Percentiles rank a stretch among this genome's conserved stretches.
phyloP scores from a whole-genome alignment of 2,797 vertebrate genomes.

The Clarias laeviceps region DNA sequence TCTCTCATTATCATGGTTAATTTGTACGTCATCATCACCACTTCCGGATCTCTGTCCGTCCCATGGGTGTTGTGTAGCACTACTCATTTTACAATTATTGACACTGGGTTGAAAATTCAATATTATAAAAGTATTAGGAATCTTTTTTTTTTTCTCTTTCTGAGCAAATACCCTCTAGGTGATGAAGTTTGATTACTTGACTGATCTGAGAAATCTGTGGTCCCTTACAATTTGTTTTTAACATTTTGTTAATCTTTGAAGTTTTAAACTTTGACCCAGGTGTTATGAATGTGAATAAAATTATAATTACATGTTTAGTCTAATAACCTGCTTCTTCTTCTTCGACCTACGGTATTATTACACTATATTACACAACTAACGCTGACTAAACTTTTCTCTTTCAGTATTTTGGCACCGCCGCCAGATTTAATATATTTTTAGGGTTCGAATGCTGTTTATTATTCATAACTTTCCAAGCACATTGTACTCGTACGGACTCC shows the following conservation, averaged over 20 bases:
- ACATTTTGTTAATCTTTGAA: neutral
- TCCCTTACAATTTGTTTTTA: neutral
- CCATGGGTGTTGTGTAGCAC: neutral
- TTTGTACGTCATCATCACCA: neutral
- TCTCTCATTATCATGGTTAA: neutral
- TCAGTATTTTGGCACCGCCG: neutral
- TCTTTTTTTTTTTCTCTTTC: no score
- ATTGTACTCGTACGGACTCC: neutral
- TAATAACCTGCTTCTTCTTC: neutral
- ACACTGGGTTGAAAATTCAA: neutral
- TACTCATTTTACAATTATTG: neutral
- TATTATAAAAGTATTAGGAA: no score
- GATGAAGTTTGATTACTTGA: neutral
- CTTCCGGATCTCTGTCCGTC: neutral
- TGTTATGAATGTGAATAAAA: neutral
- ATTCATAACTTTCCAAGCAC: neutral
- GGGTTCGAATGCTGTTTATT: neutral
- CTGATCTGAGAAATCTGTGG: neutral
- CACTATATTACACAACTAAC: slow-evolving; percentile 6
- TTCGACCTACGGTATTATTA: neutral
- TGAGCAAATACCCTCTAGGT: neutral
- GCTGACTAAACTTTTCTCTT: neutral
- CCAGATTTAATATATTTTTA: neutral
- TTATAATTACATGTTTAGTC: neutral
- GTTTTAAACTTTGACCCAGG: neutral